These are phyloP conservation scores for Montifringilla adamsi DNA, from an alignment of 2,113 vertebrate genomes.

Conservation along the genomic window DNA sequence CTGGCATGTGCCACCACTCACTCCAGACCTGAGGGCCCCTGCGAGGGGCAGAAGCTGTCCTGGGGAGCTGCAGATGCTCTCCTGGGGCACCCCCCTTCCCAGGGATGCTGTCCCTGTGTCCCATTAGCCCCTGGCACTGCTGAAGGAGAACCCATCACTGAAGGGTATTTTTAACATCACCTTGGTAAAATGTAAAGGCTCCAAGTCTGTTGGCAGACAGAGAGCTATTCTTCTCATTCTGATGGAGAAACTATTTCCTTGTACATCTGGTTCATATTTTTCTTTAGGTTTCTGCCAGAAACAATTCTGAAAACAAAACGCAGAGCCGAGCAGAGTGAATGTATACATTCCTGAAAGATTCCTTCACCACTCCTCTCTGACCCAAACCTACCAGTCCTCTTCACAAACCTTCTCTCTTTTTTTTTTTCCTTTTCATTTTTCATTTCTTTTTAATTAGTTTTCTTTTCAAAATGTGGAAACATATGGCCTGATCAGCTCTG, in stretches of 20 bases:
- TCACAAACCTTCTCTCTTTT: not conserved
- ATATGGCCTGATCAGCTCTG: constrained; percentile 59
- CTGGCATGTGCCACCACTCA: accelerated
- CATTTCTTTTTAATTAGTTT: constrained; percentile 57
- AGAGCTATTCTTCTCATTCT: constrained; percentile 61
- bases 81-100: accelerated
- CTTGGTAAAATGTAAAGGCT: constrained; percentile 13
- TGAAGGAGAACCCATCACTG: not conserved
- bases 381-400: constrained; percentile 46
- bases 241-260: constrained; percentile 71
- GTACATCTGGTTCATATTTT: constrained; percentile 82
- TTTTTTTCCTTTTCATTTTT: not conserved
- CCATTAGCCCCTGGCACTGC: accelerated
- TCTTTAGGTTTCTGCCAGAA: constrained; percentile 77
- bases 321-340: constrained; percentile 58
- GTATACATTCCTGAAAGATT: constrained; percentile 69
- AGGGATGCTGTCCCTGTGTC: not conserved
- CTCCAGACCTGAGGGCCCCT: not conserved
- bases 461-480: constrained; percentile 48
- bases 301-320: constrained; percentile 73
- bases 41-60: not conserved
- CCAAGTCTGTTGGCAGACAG: constrained; percentile 66
- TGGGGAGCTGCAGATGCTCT: not conserved
- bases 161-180: constrained; percentile 51
- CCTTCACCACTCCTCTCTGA: constrained; percentile 51